Evolutionary conservation across 2,797 vertebrate genomes (phyloP).

Genomic region (Coregonus sp.): DNA sequence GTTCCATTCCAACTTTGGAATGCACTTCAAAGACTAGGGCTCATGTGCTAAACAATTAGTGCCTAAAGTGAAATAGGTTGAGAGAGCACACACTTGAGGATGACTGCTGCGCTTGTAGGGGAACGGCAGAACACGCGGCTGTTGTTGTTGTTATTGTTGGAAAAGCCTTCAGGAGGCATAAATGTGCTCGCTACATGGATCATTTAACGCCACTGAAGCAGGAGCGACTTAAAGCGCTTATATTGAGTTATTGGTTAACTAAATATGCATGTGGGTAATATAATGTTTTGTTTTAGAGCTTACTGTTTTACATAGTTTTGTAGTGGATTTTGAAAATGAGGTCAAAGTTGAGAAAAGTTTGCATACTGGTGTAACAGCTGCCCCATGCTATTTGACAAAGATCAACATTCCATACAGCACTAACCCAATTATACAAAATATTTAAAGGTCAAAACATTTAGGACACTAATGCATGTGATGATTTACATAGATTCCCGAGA

Average conservation of each 20-base stretch:
- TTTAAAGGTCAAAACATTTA: not conserved
- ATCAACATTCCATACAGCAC: not conserved
- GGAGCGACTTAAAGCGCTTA: constrained; percentile 30
- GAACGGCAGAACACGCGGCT: not conserved
- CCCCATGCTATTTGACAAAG: not conserved
- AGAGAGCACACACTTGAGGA: constrained; percentile 27
- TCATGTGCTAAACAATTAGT: constrained; percentile 40
- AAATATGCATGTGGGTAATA: constrained; percentile 42
- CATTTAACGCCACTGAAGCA: constrained; percentile 29
- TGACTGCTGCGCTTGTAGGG: constrained; percentile 3
- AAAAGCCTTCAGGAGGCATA: constrained; percentile 40
- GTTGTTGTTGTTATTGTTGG: constrained; percentile 27
- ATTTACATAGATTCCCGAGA: not conserved
- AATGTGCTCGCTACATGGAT: constrained; percentile 7
- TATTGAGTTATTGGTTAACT: constrained; percentile 52
- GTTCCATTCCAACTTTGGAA: constrained; percentile 14
- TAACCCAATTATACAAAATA: not conserved
- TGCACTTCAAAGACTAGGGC: constrained; percentile 55
- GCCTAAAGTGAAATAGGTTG: constrained; percentile 36
- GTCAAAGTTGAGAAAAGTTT: not conserved
- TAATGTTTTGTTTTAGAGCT: constrained; percentile 34
- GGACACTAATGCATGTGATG: not conserved
- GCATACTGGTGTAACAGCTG: not conserved
- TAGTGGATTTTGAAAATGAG: constrained; percentile 13
- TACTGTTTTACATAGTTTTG: constrained; percentile 36